phyloP scores from a whole-genome alignment of 2,113 vertebrate species.

The Lichenostomus cassidix region DNA sequence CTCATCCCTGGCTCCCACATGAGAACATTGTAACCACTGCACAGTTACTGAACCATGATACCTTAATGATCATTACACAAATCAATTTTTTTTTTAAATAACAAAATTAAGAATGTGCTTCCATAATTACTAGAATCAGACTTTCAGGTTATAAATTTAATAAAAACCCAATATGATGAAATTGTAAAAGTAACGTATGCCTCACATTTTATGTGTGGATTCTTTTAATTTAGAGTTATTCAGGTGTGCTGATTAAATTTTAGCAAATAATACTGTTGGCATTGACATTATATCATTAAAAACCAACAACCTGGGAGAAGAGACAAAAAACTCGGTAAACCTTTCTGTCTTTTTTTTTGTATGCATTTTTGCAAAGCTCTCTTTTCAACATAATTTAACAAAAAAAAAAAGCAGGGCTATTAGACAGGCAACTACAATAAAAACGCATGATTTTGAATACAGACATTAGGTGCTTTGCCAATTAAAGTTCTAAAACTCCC shows the following conservation, averaged over 20 bases:
- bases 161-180: constrained; percentile 62
- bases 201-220: background rate
- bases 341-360: background rate
- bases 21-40: constrained; percentile 73
- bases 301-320: background rate
- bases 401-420: background rate
- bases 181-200: constrained; percentile 7
- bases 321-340: background rate
- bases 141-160: constrained; percentile 68
- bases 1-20: constrained; percentile 70
- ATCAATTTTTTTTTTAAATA: constrained; percentile 65
- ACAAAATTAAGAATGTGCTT: constrained; percentile 68
- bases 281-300: background rate
- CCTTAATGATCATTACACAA: constrained; percentile 75
- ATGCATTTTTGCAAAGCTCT: background rate
- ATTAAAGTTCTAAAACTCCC: background rate
- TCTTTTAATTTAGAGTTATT: constrained; percentile 22
- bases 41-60: constrained; percentile 73
- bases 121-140: constrained; percentile 66
- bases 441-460: background rate
- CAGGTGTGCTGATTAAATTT: background rate
- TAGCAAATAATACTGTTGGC: background rate
- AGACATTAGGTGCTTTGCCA: background rate
- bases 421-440: background rate
- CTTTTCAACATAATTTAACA: background rate